Evolutionary conservation across 2,113 vertebrate species (phyloP).

Genomic region (Platichthys stellatus): DNA sequence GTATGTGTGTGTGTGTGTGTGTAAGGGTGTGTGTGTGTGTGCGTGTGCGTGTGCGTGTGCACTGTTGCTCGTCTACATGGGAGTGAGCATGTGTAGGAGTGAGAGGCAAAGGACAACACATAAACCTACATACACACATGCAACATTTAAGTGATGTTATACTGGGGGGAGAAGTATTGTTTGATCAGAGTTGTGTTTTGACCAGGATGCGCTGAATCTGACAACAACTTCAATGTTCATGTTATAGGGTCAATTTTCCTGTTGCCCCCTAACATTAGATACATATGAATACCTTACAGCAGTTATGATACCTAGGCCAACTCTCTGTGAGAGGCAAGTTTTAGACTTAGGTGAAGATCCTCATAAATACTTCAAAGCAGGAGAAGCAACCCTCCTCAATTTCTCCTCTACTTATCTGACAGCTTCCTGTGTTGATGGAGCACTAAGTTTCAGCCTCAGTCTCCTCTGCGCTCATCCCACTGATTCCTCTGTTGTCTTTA

Average conservation of each 20-base stretch:
- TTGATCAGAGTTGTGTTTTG: too few relatives aligned
- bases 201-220: background rate
- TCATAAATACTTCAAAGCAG: slow-evolving; percentile 69
- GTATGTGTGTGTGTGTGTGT: slow-evolving; percentile 24
- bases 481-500: slow-evolving; percentile 61
- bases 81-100: slow-evolving; percentile 39
- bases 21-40: slow-evolving; percentile 5
- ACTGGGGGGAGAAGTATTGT: too few relatives aligned
- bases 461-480: slow-evolving; percentile 10
- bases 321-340: slow-evolving; percentile 37
- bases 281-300: slow-evolving; percentile 1
- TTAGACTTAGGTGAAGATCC: slow-evolving; percentile 42
- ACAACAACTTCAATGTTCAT: background rate
- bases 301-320: slow-evolving; percentile 14
- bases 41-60: slow-evolving; percentile 15
- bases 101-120: slow-evolving; percentile 15
- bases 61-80: slow-evolving; percentile 27
- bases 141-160: too few relatives aligned
- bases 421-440: slow-evolving; percentile 66
- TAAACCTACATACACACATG: background rate
- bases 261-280: too few relatives aligned
- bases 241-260: background rate
- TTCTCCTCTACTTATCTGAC: slow-evolving; percentile 35
- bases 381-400: slow-evolving; percentile 41
- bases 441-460: slow-evolving; percentile 28